Evolutionary conservation across 2,888 invertebrate genomes (phyloP).

Genomic region (Orchesella flavescens): DNA sequence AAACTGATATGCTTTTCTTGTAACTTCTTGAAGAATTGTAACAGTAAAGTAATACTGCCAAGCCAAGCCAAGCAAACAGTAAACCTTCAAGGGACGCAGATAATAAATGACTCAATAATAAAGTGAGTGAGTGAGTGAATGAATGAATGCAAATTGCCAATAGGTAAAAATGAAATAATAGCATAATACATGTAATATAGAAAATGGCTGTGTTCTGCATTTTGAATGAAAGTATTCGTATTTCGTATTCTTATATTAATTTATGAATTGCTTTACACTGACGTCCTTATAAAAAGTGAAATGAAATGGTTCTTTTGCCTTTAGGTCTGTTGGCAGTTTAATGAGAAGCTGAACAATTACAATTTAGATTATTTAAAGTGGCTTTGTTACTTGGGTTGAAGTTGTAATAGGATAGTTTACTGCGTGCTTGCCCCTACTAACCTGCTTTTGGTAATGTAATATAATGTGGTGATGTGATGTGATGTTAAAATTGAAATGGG

Average conservation of each 20-base stretch:
- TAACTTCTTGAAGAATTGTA: no score
- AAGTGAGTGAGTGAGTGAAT: no score
- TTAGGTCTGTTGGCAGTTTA: neutral
- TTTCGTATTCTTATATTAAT: slow-evolving; percentile 14
- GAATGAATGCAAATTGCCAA: slow-evolving; percentile 28
- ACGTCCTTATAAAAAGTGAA: slow-evolving; percentile 15
- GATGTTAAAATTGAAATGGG: slow-evolving; percentile 4
- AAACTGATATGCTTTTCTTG: neutral
- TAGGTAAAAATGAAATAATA: slow-evolving; percentile 27
- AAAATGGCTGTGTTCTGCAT: no score
- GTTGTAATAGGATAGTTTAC: neutral
- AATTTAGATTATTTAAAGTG: neutral
- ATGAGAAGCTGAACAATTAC: slow-evolving; percentile 33
- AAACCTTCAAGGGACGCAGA: slow-evolving; percentile 27
- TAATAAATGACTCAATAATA: slow-evolving; percentile 50
- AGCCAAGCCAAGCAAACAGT: no score
- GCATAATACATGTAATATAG: no score
- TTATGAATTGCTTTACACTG: slow-evolving; percentile 27
- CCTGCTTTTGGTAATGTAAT: slow-evolving; percentile 36
- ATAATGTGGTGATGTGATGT: neutral
- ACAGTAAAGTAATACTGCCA: no score
- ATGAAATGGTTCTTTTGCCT: slow-evolving; percentile 25
- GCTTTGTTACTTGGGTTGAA: neutral
- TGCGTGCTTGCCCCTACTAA: slow-evolving; percentile 3
- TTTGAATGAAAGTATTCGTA: no score